phyloP scores from a whole-genome alignment of 1,140 invertebrate species.

The Pogonomyrmex californicus region DNA sequence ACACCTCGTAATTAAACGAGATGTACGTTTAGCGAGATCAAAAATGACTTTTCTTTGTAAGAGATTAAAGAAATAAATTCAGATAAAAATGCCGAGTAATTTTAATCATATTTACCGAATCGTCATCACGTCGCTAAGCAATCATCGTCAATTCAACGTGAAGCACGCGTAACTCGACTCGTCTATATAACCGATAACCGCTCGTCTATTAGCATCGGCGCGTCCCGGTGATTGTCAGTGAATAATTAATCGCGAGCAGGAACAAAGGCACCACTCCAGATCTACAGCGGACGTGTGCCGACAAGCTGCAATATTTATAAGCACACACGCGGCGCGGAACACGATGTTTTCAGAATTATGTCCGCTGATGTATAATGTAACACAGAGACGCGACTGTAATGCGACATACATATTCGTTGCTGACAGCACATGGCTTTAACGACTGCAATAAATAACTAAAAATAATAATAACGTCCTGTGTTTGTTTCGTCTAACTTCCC shows the following conservation, averaged over 20 bases:
- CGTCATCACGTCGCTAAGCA: slow-evolving; percentile 11
- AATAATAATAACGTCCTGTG: slow-evolving; percentile 8
- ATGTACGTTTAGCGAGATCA: background rate
- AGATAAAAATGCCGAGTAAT: slow-evolving; percentile 17
- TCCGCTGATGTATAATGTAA: slow-evolving; percentile 55
- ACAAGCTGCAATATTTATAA: slow-evolving; percentile 55
- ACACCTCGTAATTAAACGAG: background rate
- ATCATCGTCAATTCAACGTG: slow-evolving; percentile 36
- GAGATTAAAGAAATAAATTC: background rate
- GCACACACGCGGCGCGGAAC: background rate
- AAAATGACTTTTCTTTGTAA: background rate
- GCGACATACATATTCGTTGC: slow-evolving; percentile 25
- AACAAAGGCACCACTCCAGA: slow-evolving; percentile 56
- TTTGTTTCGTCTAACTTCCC: background rate
- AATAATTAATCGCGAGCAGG: slow-evolving; percentile 46
- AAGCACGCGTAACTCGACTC: slow-evolving; percentile 18
- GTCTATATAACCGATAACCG: slow-evolving; percentile 7
- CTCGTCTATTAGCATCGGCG: slow-evolving; percentile 40
- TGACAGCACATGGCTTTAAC: slow-evolving; percentile 44
- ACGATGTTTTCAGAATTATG: slow-evolving; percentile 59
- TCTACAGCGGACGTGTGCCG: slow-evolving; percentile 40
- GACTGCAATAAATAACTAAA: slow-evolving; percentile 39
- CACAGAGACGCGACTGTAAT: slow-evolving; percentile 39
- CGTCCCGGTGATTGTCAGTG: slow-evolving; percentile 43
- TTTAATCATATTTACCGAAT: slow-evolving; percentile 33